phyloP scores from a whole-genome alignment of 2,888 invertebrate species.

The Chrysodeixis includens region DNA sequence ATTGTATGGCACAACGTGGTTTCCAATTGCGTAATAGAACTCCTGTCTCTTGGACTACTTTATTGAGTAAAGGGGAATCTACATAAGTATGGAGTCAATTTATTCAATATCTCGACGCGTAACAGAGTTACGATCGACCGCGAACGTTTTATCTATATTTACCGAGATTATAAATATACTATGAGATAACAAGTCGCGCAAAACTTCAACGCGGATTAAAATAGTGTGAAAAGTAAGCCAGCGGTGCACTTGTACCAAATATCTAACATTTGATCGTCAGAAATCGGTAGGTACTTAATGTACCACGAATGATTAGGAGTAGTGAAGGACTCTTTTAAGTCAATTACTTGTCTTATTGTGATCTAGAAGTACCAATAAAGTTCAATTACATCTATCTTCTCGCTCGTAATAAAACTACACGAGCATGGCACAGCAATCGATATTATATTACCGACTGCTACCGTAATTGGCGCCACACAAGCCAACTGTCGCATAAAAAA shows the following conservation, averaged over 20 bases:
- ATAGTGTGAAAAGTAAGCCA: slow-evolving; percentile 33
- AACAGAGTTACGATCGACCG: slow-evolving; percentile 19
- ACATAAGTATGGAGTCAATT: slow-evolving; percentile 16
- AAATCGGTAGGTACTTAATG: not conserved
- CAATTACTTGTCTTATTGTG: not conserved
- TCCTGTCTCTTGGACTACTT: not conserved
- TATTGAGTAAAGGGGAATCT: not conserved
- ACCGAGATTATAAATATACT: slow-evolving; percentile 65
- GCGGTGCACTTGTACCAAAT: slow-evolving; percentile 41
- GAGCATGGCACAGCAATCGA: slow-evolving; percentile 9
- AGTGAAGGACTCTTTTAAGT: not conserved
- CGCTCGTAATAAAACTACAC: slow-evolving; percentile 27
- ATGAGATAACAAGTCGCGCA: slow-evolving; percentile 60
- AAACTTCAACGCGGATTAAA: slow-evolving; percentile 47
- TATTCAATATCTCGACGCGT: slow-evolving; percentile 16
- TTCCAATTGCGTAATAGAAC: not conserved
- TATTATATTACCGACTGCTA: slow-evolving; percentile 25
- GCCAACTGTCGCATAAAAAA: slow-evolving; percentile 18
- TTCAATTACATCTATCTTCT: slow-evolving; percentile 26
- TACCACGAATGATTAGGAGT: not conserved
- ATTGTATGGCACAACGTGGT: not conserved
- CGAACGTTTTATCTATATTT: slow-evolving; percentile 57
- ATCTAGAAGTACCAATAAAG: slow-evolving; percentile 22
- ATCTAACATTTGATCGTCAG: slow-evolving; percentile 14
- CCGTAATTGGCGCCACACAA: slow-evolving; percentile 13